phyloP scores from a whole-genome alignment of 2,888 invertebrate species.

The Cynaeus angustus region DNA sequence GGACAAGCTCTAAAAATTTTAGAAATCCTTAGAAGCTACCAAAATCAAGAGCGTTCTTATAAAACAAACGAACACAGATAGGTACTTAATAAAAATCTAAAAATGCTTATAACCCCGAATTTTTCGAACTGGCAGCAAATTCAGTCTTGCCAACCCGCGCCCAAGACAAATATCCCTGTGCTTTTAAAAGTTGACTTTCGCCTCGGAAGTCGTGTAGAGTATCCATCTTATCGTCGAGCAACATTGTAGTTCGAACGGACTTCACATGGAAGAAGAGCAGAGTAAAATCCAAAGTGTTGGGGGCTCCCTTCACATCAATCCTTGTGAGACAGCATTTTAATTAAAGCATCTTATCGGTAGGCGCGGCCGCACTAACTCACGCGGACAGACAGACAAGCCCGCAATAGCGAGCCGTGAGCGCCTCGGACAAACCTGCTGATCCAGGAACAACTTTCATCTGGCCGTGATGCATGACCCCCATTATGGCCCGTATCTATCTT shows the following conservation, averaged over 20 bases:
- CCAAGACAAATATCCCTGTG: constrained; percentile 27
- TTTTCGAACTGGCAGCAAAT: too few relatives aligned
- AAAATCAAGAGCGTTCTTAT: too few relatives aligned
- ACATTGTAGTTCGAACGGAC: constrained; percentile 21
- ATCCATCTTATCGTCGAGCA: constrained; percentile 20
- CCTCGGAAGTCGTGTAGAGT: constrained; percentile 15
- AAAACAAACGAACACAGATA: too few relatives aligned
- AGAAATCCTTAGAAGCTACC: too few relatives aligned
- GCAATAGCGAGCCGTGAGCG: constrained; percentile 61
- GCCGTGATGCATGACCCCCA: constrained; percentile 70
- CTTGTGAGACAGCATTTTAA: constrained; percentile 72
- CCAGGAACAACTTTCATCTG: constrained; percentile 72
- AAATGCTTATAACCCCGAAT: too few relatives aligned
- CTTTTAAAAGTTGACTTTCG: constrained; percentile 35
- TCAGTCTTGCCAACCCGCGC: constrained; percentile 11
- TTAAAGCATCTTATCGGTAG: constrained; percentile 73
- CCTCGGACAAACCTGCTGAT: constrained; percentile 71
- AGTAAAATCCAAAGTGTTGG: constrained; percentile 42
- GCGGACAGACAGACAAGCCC: constrained; percentile 68
- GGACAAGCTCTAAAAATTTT: too few relatives aligned
- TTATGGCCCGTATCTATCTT: constrained; percentile 65
- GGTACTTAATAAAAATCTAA: too few relatives aligned
- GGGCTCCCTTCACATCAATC: constrained; percentile 68
- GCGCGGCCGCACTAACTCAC: constrained; percentile 72
- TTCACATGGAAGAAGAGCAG: constrained; percentile 17